These are phyloP conservation scores for Frankliniella intonsa DNA, from an alignment of 2,888 invertebrate species.

Conservation along the genomic window DNA sequence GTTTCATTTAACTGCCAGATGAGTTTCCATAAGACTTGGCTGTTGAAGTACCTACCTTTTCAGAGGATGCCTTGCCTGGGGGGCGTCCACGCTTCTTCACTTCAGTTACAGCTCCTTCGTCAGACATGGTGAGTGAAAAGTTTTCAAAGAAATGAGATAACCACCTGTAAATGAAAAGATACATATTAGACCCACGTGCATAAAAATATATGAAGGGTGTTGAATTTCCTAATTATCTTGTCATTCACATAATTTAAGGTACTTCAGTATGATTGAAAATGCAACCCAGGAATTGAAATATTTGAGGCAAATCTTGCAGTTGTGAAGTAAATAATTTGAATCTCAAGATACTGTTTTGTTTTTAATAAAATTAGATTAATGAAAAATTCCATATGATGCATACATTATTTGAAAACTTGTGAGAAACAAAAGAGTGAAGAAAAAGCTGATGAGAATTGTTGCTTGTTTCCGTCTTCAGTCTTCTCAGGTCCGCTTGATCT, in stretches of 20 bases:
- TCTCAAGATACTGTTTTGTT: neutral
- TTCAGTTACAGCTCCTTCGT: conserved; percentile 37
- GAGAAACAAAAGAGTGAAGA: neutral
- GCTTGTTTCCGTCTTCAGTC: neutral
- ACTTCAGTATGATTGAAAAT: no score
- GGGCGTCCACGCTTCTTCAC: conserved; percentile 40
- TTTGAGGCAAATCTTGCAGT: neutral
- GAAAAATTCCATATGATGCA: no score
- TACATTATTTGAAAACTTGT: neutral
- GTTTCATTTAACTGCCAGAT: neutral
- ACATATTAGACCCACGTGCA: no score
- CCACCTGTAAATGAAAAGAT: conserved; percentile 4
- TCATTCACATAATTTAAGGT: neutral
- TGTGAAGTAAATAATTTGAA: neutral
- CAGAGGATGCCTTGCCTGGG: conserved; percentile 33
- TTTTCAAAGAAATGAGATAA: neutral
- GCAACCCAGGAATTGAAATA: no score
- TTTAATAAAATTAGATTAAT: neutral
- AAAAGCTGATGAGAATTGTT: neutral
- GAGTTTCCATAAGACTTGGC: neutral
- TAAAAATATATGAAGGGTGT: neutral
- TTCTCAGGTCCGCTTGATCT: neutral
- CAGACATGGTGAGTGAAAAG: conserved; percentile 36
- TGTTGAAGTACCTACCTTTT: conserved; percentile 31
- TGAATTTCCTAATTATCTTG: neutral